Conservation (phyloP, 1,140 invertebrate genomes). For the Hermatobates lingyangjiaoensis region DNA sequence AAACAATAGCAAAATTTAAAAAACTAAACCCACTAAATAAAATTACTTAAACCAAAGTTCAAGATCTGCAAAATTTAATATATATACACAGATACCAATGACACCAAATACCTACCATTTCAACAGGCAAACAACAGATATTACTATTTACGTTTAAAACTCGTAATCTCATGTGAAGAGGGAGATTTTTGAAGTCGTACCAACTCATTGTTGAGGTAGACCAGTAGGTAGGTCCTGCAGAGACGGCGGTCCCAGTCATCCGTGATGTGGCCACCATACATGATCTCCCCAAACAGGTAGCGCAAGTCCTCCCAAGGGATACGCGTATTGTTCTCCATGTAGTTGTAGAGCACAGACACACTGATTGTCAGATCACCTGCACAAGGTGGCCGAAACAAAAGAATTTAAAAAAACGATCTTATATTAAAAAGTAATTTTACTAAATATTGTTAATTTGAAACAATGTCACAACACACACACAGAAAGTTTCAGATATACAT, state of each 20-base stretch:
- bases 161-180: not conserved
- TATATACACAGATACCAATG: too few species aligned
- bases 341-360: constrained; percentile 78
- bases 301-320: constrained; percentile 85
- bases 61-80: too few species aligned
- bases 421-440: not conserved
- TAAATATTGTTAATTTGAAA: not conserved
- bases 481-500: too few species aligned
- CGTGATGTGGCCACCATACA: constrained; percentile 93
- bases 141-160: not conserved
- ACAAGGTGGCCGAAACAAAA: constrained; percentile 5
- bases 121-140: too few species aligned
- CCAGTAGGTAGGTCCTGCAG: constrained; percentile 71
- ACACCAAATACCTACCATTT: too few species aligned
- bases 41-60: too few species aligned
- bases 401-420: not conserved
- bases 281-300: constrained; percentile 88
- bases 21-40: too few species aligned
- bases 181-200: constrained; percentile 26
- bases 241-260: constrained; percentile 86
- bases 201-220: constrained; percentile 69
- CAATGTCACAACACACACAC: too few species aligned
- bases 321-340: constrained; percentile 70
- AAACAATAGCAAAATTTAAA: too few species aligned
- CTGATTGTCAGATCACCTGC: constrained; percentile 83